Base-by-base conservation (phyloP, 1,140 invertebrate genomes). In the Arctopsyche grandis region DNA sequence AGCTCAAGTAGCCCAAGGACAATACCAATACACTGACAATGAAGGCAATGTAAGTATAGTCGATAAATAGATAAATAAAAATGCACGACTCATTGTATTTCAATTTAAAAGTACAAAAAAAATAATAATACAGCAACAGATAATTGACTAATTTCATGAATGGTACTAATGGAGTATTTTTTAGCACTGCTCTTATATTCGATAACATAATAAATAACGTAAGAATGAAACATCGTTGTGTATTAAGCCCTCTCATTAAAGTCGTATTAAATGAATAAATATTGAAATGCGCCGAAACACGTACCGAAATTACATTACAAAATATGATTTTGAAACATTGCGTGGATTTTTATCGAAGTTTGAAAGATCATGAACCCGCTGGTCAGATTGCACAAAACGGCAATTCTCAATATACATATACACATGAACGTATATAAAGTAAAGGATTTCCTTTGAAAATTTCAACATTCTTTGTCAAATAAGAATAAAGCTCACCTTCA, bases 1-100 rank as follows among this genome's bases (percentile, higher is more conserved):
- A 74, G 90, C 91, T 0, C 90, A 91, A 80, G 90, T 90, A 0
- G 92, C 90, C 0, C 89, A 91, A 21, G 94, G 94, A 1, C 90
- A 89, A 0, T 95, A 92, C 86, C 92, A 91, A 10, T 96, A 94
- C 87, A 93, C 91, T 4, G 92, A 91, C 24, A 91, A 92, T 0
- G 93, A 95, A 83, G 94, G 94, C 66, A 80, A 80, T 43, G 81
- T 82, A 58, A 80, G 81, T 58, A 24, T 66, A 66, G 19, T 29
- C 21, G 19, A 66, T 66, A 7, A 66, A 66, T 21, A 66, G 19
- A 66, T 66, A 5, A 29, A 9, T 66, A 19, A 66, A 7, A 19
- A 3, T n/a, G 9, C 14, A 66, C 21, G 60, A 63, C 5, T 9
- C 12, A 24, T 19, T 3, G 21, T 22, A 66, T 19, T 38, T 29